Percentiles rank a stretch among this genome's conserved stretches.
Conservation (phyloP, 2,888 invertebrate genomes). For the Ceramica pisi region DNA sequence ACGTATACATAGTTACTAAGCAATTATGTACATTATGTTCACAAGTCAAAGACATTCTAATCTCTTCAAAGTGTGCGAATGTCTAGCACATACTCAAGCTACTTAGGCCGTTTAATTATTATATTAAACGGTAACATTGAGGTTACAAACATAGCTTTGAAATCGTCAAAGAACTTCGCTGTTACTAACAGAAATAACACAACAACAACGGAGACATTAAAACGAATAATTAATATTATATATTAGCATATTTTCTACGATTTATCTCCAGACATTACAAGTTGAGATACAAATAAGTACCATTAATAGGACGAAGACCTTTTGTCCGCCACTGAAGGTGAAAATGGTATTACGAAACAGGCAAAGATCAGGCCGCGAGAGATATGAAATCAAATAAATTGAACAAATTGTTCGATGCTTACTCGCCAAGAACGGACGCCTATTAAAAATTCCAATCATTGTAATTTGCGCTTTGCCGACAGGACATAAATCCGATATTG, state of each 20-base stretch:
- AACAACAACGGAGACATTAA: slow-evolving; percentile 8
- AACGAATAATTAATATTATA: slow-evolving; percentile 29
- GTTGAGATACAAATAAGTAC: slow-evolving; percentile 27
- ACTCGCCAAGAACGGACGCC: slow-evolving; percentile 42
- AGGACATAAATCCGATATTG: slow-evolving; percentile 65
- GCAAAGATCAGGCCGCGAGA: not conserved
- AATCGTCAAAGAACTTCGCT: not conserved
- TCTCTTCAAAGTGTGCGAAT: slow-evolving; percentile 37
- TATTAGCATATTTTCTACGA: slow-evolving; percentile 33
- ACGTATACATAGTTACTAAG: not conserved
- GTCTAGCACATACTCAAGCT: slow-evolving; percentile 20
- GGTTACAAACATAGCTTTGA: slow-evolving; percentile 8
- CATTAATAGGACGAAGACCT: slow-evolving; percentile 27
- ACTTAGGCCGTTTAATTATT: slow-evolving; percentile 27
- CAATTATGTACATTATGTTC: slow-evolving; percentile 2
- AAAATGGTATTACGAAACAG: slow-evolving; percentile 1
- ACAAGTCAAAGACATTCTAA: slow-evolving; percentile 48
- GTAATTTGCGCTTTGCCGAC: slow-evolving; percentile 54
- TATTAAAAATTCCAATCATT: slow-evolving; percentile 66
- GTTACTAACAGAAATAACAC: not conserved
- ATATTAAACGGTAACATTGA: slow-evolving; percentile 39
- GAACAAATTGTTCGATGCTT: slow-evolving; percentile 40
- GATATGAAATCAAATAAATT: slow-evolving; percentile 45
- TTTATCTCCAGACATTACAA: slow-evolving; percentile 31
- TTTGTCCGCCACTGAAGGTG: slow-evolving; percentile 18